phyloP scores from a whole-genome alignment of 2,888 invertebrate species.

The Diadegma fenestrale region DNA sequence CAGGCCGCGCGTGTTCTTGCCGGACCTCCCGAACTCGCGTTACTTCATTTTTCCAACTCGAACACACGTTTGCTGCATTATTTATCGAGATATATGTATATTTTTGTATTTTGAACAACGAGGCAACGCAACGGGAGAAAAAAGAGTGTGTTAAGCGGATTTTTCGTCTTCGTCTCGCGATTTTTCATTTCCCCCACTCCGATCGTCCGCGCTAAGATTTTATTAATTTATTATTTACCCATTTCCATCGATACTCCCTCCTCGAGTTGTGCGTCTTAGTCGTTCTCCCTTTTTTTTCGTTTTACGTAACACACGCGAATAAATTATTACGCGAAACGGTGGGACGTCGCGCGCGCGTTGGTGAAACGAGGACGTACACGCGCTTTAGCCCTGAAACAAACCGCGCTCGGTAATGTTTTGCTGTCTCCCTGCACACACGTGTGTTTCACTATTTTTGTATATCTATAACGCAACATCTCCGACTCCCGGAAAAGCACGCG shows the following conservation, averaged over 20 bases:
- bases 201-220: background rate
- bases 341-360: conserved; percentile 42
- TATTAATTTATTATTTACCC: conserved; percentile 40
- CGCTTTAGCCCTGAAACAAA: conserved; percentile 53
- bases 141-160: conserved; percentile 18
- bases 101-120: conserved; percentile 7
- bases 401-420: conserved; percentile 2
- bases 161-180: conserved; percentile 9
- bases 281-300: conserved; percentile 29
- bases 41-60: conserved; percentile 15
- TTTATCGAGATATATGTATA: background rate
- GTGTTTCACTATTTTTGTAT: background rate
- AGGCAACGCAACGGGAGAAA: background rate
- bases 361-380: conserved; percentile 39
- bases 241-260: background rate
- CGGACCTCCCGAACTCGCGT: conserved; percentile 57
- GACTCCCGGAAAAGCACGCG: conserved; percentile 36
- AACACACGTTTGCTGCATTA: background rate
- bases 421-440: background rate
- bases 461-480: background rate
- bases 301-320: conserved; percentile 42
- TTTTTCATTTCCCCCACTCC: conserved; percentile 2
- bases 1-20: conserved; percentile 70
- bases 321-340: conserved; percentile 49
- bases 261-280: too few species aligned